Evolutionary conservation across 2,113 vertebrate genomes (phyloP).

Genomic region (Nerophis lumbriciformis): DNA sequence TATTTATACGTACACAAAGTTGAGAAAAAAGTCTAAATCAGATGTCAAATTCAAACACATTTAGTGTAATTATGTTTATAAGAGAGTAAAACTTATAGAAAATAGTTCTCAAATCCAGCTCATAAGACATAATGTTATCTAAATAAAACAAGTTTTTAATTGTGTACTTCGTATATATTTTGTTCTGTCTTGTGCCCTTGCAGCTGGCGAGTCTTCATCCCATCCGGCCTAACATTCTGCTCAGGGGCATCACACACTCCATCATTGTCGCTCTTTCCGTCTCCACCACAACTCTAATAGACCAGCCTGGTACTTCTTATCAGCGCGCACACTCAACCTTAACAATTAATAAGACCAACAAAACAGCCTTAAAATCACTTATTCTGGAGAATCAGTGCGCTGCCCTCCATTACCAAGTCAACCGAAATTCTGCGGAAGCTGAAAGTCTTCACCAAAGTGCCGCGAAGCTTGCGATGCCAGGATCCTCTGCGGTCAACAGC

Average conservation of each 20-base stretch:
- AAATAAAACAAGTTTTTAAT: too few relatives aligned
- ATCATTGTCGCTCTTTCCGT: conserved; percentile 61
- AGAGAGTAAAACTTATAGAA: too few relatives aligned
- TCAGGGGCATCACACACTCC: conserved; percentile 56
- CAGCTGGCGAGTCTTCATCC: conserved; percentile 65
- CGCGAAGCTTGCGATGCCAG: conserved; percentile 84
- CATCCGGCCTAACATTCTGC: conserved; percentile 51
- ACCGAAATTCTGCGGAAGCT: conserved; percentile 51
- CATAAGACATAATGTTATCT: too few relatives aligned
- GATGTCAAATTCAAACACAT: too few relatives aligned
- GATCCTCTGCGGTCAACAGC: conserved; percentile 86
- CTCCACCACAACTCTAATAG: conserved; percentile 46
- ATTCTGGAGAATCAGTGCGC: conserved; percentile 45
- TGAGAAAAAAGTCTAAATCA: too few relatives aligned
- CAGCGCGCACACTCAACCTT: conserved; percentile 29
- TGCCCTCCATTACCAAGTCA: conserved; percentile 46
- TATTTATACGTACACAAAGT: too few relatives aligned
- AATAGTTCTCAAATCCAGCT: too few relatives aligned
- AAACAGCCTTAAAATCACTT: conserved; percentile 34
- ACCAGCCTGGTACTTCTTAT: conserved; percentile 39
- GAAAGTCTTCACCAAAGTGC: conserved; percentile 51
- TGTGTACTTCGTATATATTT: too few relatives aligned
- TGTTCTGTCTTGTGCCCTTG: conserved; percentile 10
- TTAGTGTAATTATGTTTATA: too few relatives aligned
- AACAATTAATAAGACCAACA: conserved; percentile 43